Percentiles rank a stretch among this genome's conserved stretches.
phyloP scores from a whole-genome alignment of 2,888 invertebrate species.

The Dryococelus australis region DNA sequence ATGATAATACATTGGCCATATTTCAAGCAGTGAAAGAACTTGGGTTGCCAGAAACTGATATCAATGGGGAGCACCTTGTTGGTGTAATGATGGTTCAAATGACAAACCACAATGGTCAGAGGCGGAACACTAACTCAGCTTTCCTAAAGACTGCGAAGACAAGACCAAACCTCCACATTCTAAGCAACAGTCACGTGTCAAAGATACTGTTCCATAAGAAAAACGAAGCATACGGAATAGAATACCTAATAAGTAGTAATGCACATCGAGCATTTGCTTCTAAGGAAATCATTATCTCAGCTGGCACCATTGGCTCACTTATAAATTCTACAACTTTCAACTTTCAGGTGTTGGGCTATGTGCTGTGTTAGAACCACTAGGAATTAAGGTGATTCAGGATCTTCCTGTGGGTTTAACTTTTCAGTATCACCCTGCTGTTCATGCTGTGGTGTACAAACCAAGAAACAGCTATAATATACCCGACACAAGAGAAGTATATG shows the following conservation, averaged over 20 bases:
- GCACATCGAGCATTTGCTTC: slow-evolving; percentile 65
- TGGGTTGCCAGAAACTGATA: slow-evolving; percentile 53
- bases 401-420: slow-evolving; percentile 84
- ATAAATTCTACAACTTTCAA: slow-evolving; percentile 74
- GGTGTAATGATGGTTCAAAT: slow-evolving; percentile 43
- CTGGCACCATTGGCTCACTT: slow-evolving; percentile 43
- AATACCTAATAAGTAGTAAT: slow-evolving; percentile 77
- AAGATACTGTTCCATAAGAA: slow-evolving; percentile 61
- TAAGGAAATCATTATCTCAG: slow-evolving; percentile 44
- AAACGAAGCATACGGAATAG: slow-evolving; percentile 79
- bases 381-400: slow-evolving; percentile 82
- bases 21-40: slow-evolving; percentile 56
- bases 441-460: not conserved
- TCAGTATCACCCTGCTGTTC: slow-evolving; percentile 59
- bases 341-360: slow-evolving; percentile 75
- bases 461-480: not conserved
- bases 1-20: slow-evolving; percentile 55
- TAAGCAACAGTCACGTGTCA: slow-evolving; percentile 62
- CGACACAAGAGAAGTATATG: not conserved
- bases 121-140: slow-evolving; percentile 62
- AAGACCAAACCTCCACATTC: slow-evolving; percentile 37
- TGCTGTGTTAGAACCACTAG: slow-evolving; percentile 73
- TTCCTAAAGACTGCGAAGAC: slow-evolving; percentile 58
- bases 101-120: slow-evolving; percentile 49
- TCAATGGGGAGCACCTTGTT: slow-evolving; percentile 56